phyloP scores from a whole-genome alignment of 1,140 invertebrate genomes.

The Phortica variegata region DNA sequence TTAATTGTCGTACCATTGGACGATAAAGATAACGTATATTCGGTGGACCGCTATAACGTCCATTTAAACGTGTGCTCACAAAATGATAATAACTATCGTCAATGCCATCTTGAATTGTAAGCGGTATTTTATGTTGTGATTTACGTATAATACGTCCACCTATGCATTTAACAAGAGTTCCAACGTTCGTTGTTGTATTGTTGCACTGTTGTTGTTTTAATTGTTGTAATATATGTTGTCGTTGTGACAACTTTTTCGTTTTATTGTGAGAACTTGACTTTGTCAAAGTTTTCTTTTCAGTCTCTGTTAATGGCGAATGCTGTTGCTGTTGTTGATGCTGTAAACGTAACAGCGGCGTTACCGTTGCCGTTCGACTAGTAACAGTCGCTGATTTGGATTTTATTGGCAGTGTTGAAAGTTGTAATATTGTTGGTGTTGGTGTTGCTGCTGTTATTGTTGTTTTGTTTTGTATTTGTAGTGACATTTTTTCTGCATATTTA shows the following conservation, averaged over 20 bases:
- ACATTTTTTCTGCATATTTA: background rate
- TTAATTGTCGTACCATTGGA: slow-evolving; percentile 31
- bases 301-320: background rate
- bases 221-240: background rate
- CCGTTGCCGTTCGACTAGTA: background rate
- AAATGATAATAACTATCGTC: slow-evolving; percentile 41
- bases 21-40: slow-evolving; percentile 34
- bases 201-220: background rate
- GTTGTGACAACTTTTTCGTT: too few relatives aligned
- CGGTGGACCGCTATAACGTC: slow-evolving; percentile 26
- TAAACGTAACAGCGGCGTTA: background rate
- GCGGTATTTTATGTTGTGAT: slow-evolving; percentile 31
- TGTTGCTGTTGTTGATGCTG: background rate
- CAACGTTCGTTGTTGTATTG: background rate
- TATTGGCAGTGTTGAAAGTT: background rate
- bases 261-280: too few relatives aligned
- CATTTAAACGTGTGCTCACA: slow-evolving; percentile 24
- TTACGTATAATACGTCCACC: slow-evolving; percentile 25
- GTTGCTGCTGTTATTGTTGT: slow-evolving; percentile 2
- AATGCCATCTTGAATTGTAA: slow-evolving; percentile 37
- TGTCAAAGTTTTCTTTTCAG: too few relatives aligned
- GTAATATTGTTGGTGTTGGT: slow-evolving; percentile 1
- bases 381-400: slow-evolving; percentile 4
- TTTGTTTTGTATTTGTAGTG: too few relatives aligned
- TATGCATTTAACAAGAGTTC: slow-evolving; percentile 6